These are phyloP conservation scores for Oxycera nigricornis DNA, from an alignment of 2,888 invertebrate genomes.

Conservation along the genomic window DNA sequence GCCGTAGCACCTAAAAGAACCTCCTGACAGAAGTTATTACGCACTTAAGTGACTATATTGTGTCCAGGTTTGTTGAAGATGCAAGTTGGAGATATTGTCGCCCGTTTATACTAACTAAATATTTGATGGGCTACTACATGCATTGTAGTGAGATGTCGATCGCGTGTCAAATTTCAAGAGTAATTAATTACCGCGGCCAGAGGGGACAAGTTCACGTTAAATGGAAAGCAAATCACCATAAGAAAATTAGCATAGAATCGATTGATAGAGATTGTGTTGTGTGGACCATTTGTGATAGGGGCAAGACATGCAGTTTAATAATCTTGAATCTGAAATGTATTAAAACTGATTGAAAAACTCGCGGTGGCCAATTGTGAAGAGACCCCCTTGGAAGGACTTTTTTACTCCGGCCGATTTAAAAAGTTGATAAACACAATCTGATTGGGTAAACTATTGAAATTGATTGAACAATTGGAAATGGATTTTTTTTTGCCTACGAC, in stretches of 20 bases:
- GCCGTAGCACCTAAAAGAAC: background rate
- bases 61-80: conserved; percentile 2
- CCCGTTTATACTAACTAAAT: background rate
- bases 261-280: background rate
- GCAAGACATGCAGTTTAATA: no score
- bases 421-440: no score
- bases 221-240: conserved; percentile 12
- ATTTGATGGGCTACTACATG: conserved; percentile 22
- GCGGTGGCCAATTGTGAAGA: no score
- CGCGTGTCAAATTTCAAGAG: conserved; percentile 23
- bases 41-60: conserved; percentile 9
- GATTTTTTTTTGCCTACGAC: no score
- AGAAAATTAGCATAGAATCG: background rate
- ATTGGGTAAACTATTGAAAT: no score
- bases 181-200: conserved; percentile 18
- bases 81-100: conserved; percentile 18
- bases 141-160: conserved; percentile 7
- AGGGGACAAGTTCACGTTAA: conserved; percentile 24
- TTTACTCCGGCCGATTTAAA: no score
- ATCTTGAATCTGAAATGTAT: no score
- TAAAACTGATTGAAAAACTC: no score
- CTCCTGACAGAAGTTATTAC: conserved; percentile 33
- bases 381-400: no score
- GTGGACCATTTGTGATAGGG: no score
- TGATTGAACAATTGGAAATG: no score